Evolutionary conservation across 2,888 invertebrate species (phyloP).

Genomic region (Ophraella communa): DNA sequence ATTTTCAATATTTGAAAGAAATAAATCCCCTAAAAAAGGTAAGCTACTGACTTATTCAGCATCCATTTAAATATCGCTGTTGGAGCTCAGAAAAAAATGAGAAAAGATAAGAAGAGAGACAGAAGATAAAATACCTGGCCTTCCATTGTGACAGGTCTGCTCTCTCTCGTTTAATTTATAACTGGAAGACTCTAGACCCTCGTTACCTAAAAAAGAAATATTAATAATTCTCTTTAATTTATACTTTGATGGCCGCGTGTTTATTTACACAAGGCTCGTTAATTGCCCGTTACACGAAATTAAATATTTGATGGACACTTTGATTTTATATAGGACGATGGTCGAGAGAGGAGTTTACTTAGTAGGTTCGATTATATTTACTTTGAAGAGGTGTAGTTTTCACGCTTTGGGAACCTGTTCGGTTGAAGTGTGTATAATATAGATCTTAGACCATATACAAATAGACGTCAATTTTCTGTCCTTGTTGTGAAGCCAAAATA

Average conservation of each 20-base stretch:
- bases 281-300: slow-evolving; percentile 52
- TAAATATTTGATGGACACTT: slow-evolving; percentile 49
- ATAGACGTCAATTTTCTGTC: too few relatives aligned
- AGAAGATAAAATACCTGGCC: slow-evolving; percentile 33
- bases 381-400: slow-evolving; percentile 12
- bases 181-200: slow-evolving; percentile 37
- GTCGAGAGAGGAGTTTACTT: slow-evolving; percentile 11
- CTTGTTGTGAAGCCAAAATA: too few relatives aligned
- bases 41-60: slow-evolving; percentile 11
- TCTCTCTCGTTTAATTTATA: slow-evolving; percentile 45
- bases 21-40: neutral
- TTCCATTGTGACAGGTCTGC: slow-evolving; percentile 43
- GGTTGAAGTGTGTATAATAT: too few relatives aligned
- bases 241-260: slow-evolving; percentile 49
- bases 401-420: neutral
- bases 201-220: slow-evolving; percentile 53
- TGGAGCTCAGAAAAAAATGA: slow-evolving; percentile 18
- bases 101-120: slow-evolving; percentile 7
- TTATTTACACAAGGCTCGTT: slow-evolving; percentile 54
- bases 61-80: slow-evolving; percentile 14
- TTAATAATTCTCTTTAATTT: slow-evolving; percentile 53
- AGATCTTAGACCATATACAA: too few relatives aligned
- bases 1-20: neutral
- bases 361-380: slow-evolving; percentile 26
- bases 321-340: slow-evolving; percentile 25